These are phyloP conservation scores for Adelosebastes latens DNA, from an alignment of 2,797 vertebrate species.

Conservation along the genomic window DNA sequence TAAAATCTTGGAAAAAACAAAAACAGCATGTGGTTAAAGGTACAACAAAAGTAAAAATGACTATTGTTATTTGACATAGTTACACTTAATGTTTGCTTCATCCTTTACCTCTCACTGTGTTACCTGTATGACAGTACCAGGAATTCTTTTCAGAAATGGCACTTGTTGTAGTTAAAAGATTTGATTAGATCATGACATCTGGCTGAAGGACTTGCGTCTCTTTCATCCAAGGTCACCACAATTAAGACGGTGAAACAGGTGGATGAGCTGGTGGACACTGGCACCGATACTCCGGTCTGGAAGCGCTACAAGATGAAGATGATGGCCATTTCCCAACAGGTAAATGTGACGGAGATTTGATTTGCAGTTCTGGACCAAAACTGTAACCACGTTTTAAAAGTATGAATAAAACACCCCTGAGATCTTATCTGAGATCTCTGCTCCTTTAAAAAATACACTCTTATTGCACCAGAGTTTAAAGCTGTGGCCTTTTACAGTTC, in stretches of 20 bases:
- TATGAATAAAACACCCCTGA: background rate
- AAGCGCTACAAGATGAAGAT: slow-evolving; percentile 89
- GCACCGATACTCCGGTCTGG: slow-evolving; percentile 90
- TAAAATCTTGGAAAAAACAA: background rate
- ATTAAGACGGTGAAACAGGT: slow-evolving; percentile 97
- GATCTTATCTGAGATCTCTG: background rate
- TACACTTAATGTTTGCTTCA: background rate
- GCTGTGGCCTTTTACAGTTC: background rate
- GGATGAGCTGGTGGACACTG: slow-evolving; percentile 94
- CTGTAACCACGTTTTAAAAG: slow-evolving; percentile 11
- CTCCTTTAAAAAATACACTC: background rate
- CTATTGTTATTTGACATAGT: too few relatives aligned
- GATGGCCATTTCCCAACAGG: slow-evolving; percentile 91
- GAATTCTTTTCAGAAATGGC: background rate
- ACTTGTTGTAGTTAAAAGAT: background rate
- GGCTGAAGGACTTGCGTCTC: slow-evolving; percentile 3
- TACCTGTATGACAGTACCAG: background rate
- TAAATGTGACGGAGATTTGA: slow-evolving; percentile 56
- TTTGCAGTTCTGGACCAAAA: background rate
- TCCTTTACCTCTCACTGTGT: background rate
- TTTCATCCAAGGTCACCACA: slow-evolving; percentile 90
- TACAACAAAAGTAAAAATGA: background rate
- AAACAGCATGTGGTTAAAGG: background rate
- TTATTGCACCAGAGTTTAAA: background rate
- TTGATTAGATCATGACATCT: background rate